Conservation (phyloP, 2,888 invertebrate species). For the Cylloceria caligata region DNA sequence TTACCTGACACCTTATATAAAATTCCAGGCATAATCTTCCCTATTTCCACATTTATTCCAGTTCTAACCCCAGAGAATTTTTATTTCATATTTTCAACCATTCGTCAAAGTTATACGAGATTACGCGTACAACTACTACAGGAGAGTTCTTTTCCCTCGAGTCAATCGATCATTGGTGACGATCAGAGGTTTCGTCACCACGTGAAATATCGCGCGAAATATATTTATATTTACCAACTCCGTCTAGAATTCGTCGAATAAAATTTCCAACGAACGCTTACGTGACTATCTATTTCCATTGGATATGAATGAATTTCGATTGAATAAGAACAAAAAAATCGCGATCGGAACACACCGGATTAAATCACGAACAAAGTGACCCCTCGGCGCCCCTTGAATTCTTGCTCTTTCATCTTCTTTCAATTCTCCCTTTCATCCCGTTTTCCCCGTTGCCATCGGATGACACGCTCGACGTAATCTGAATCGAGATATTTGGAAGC, state of each 20-base stretch:
- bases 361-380: slow-evolving; percentile 18
- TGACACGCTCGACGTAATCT: slow-evolving; percentile 44
- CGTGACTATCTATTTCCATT: slow-evolving; percentile 26
- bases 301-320: no score
- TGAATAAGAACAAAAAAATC: neutral
- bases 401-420: slow-evolving; percentile 6
- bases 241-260: slow-evolving; percentile 20
- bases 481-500: slow-evolving; percentile 41
- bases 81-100: slow-evolving; percentile 13
- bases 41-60: neutral
- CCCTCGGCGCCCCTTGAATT: neutral
- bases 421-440: neutral
- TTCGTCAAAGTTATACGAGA: slow-evolving; percentile 3
- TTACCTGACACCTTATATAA: neutral
- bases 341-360: neutral
- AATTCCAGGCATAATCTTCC: slow-evolving; percentile 1
- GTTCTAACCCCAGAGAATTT: neutral
- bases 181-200: slow-evolving; percentile 32
- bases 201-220: neutral
- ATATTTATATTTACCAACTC: slow-evolving; percentile 1
- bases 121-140: neutral
- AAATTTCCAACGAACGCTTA: slow-evolving; percentile 19
- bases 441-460: slow-evolving; percentile 13
- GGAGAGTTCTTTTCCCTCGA: slow-evolving; percentile 7
- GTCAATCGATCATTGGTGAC: slow-evolving; percentile 53